phyloP scores from a whole-genome alignment of 2,797 vertebrate genomes.

The Tinamus major region DNA sequence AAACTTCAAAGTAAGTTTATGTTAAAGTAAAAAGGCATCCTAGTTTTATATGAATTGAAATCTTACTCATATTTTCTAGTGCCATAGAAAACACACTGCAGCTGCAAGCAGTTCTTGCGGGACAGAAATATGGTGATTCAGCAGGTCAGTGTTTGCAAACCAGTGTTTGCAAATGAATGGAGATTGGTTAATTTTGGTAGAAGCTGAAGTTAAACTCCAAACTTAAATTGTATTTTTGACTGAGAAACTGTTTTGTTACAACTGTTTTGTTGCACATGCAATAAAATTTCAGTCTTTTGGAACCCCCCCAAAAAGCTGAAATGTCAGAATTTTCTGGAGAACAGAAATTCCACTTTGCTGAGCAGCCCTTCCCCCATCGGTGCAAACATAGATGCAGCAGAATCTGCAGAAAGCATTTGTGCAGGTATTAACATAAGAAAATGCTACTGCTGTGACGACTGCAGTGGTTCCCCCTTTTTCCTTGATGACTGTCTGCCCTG shows the following conservation, averaged over 20 bases:
- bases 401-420: background rate
- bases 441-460: background rate
- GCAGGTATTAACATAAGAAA: background rate
- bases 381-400: background rate
- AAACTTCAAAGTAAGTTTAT: slow-evolving; percentile 2
- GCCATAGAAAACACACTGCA: background rate
- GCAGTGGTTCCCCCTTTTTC: accelerated
- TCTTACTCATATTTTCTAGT: background rate
- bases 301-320: background rate
- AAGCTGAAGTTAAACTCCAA: background rate
- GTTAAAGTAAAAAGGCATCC: background rate
- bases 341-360: background rate
- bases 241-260: background rate
- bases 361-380: background rate
- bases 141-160: background rate
- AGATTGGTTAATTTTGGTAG: background rate
- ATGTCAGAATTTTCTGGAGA: background rate
- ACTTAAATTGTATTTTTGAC: background rate
- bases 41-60: background rate
- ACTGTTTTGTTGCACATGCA: background rate
- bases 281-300: background rate
- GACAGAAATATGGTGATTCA: slow-evolving; percentile 25
- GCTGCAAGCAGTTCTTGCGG: background rate
- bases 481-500: background rate
- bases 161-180: background rate